A percentile compares a stretch with the other conserved stretches of the same genome.
Conservation (phyloP, 37 sponge, comb jelly and placozoan genomes). For the Amphimedon queenslandica region DNA sequence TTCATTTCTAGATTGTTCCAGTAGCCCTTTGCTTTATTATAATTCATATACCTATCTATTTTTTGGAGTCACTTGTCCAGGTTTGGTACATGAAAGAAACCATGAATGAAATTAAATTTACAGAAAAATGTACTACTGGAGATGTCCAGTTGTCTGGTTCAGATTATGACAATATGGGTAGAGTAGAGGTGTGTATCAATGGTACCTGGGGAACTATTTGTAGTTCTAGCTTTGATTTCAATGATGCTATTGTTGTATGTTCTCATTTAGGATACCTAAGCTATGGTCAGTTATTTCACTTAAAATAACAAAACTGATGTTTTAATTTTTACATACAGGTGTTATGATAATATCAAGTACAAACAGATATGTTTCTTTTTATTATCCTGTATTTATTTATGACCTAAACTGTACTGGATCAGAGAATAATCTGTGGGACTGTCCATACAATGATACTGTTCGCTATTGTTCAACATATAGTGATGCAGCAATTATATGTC, state of each 20-base stretch:
- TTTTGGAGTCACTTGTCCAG: no score
- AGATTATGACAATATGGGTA: background rate
- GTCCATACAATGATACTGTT: background rate
- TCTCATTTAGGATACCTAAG: constrained; percentile 3
- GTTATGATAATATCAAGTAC: background rate
- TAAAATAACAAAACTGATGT: background rate
- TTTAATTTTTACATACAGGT: background rate
- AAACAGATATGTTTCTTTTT: background rate
- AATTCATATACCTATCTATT: background rate
- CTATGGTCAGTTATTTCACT: constrained; percentile 3
- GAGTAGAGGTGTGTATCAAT: constrained; percentile 23
- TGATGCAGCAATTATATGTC: background rate
- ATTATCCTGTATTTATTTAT: background rate
- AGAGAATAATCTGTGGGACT: background rate
- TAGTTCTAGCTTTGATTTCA: background rate
- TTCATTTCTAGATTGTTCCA: background rate
- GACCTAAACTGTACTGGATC: background rate
- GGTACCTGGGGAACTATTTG: constrained; percentile 21
- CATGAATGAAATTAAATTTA: background rate
- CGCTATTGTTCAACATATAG: background rate
- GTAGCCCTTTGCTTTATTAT: background rate
- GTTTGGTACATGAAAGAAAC: no score
- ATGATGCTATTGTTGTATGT: constrained; percentile 17
- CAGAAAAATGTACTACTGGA: background rate
- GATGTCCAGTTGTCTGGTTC: constrained; percentile 7